Evolutionary conservation across 2,797 vertebrate species (phyloP).

Genomic region (Miichthys miiuy): DNA sequence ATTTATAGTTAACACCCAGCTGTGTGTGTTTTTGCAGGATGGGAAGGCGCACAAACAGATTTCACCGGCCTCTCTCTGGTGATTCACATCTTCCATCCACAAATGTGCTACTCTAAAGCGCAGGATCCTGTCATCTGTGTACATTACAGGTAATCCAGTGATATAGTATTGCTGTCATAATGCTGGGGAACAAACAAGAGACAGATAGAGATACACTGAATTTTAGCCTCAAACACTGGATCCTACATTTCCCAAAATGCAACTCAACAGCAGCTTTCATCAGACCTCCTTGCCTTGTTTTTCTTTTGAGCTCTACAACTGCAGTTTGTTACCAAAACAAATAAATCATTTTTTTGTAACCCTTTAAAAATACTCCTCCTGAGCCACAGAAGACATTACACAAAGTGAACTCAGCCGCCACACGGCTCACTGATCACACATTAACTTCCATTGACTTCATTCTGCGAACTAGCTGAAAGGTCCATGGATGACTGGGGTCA

Average conservation of each 20-base stretch:
- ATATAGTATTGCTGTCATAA: neutral
- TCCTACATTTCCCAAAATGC: slow-evolving; percentile 17
- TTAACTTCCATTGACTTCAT: slow-evolving; percentile 82
- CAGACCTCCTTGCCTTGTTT: neutral
- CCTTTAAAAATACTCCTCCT: neutral
- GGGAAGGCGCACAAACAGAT: neutral
- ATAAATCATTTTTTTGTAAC: neutral
- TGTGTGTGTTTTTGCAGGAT: neutral
- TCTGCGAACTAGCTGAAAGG: slow-evolving; percentile 65
- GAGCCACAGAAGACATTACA: neutral
- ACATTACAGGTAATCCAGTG: neutral
- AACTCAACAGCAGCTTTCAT: neutral
- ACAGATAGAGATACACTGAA: neutral
- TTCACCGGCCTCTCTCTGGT: neutral
- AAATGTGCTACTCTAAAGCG: slow-evolving; percentile 4
- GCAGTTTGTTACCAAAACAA: neutral
- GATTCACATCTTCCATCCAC: neutral
- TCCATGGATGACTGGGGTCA: slow-evolving; percentile 48
- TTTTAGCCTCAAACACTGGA: neutral
- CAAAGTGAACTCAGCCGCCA: slow-evolving; percentile 10
- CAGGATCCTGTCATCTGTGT: neutral
- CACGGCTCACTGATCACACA: slow-evolving; percentile 57
- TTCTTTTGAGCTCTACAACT: neutral
- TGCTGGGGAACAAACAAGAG: neutral
- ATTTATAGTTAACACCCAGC: neutral